Evolutionary conservation across 2,113 vertebrate genomes (phyloP).

Genomic region (Myrmecophaga tridactyla): DNA sequence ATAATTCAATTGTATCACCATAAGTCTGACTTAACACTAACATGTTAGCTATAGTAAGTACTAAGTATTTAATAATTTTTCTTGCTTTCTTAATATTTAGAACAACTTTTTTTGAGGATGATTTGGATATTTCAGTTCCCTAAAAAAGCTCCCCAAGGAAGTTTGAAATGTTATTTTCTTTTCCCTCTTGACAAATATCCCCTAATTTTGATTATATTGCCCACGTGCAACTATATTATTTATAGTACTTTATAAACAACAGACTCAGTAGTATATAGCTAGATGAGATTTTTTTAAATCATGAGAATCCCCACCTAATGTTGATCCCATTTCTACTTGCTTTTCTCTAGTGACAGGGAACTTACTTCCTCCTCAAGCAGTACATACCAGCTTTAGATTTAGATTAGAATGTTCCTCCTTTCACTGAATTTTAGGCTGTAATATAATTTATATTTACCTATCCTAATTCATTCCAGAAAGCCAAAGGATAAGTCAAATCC

Average conservation of each 20-base stretch:
- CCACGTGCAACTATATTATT: neutral
- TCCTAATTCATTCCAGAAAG: neutral
- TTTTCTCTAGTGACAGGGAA: neutral
- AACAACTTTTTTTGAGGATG: neutral
- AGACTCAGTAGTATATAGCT: neutral
- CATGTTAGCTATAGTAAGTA: neutral
- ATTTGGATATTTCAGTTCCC: neutral
- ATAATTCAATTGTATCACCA: neutral
- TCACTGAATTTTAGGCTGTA: neutral
- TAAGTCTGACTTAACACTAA: neutral
- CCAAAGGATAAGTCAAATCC: neutral
- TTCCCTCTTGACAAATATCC: slow-evolving; percentile 2
- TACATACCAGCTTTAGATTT: neutral
- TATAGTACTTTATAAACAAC: neutral
- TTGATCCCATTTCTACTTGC: neutral
- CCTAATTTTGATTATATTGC: neutral
- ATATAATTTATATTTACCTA: neutral
- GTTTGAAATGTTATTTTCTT: neutral
- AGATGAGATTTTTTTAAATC: neutral
- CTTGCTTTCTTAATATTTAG: slow-evolving; percentile 36
- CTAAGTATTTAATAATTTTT: slow-evolving; percentile 9
- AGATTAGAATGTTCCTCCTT: neutral
- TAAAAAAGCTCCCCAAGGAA: neutral
- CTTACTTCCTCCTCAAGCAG: neutral
- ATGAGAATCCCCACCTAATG: neutral